phyloP scores from a whole-genome alignment of 1,140 invertebrate genomes.

The Musca domestica region DNA sequence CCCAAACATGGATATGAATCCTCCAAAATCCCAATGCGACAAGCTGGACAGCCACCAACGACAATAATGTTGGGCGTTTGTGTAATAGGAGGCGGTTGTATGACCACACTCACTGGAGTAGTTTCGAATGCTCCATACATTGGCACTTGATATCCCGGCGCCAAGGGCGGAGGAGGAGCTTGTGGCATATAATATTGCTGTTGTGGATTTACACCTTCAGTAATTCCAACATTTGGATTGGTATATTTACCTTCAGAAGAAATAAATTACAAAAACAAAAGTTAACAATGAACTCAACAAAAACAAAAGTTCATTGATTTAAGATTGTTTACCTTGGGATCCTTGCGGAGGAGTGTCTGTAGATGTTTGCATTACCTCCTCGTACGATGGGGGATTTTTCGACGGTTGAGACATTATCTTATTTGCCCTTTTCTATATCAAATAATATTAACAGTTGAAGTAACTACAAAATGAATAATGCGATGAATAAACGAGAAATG shows the following conservation, averaged over 20 bases:
- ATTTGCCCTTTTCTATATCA: neutral
- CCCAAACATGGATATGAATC: constrained; percentile 76
- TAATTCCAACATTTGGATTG: constrained; percentile 17
- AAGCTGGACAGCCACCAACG: constrained; percentile 75
- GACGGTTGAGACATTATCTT: neutral
- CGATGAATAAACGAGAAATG: no score
- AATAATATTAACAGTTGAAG: no score
- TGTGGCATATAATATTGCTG: neutral
- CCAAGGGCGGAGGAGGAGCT: constrained; percentile 1
- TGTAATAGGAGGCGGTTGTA: constrained; percentile 38
- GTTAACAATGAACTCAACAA: neutral
- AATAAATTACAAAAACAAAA: neutral
- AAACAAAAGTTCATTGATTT: no score
- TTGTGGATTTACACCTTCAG: neutral
- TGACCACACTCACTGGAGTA: constrained; percentile 44
- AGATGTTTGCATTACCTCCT: constrained; percentile 4
- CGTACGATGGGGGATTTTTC: constrained; percentile 11
- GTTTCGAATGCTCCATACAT: constrained; percentile 46
- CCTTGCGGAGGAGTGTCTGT: neutral
- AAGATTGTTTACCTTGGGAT: neutral
- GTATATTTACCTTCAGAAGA: constrained; percentile 11
- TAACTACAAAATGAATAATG: no score
- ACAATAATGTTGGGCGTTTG: constrained; percentile 65
- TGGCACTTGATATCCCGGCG: constrained; percentile 30
- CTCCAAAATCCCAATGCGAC: constrained; percentile 74